Evolutionary conservation across 2,797 vertebrate genomes (phyloP).

Genomic region (Aphelocoma californica): DNA sequence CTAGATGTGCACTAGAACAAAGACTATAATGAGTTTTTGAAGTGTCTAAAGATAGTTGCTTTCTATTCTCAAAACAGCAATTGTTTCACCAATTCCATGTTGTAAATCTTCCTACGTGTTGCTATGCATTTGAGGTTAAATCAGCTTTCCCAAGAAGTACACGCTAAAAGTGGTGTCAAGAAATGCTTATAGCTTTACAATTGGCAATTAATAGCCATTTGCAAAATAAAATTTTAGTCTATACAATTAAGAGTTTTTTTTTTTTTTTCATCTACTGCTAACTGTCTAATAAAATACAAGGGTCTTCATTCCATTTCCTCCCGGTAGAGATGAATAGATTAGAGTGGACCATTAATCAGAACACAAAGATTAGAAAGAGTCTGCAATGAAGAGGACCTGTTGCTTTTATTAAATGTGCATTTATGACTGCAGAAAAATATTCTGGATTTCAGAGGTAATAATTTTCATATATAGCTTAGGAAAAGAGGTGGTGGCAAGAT

Average conservation of each 20-base stretch:
- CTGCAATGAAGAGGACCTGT: background rate
- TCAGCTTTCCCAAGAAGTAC: background rate
- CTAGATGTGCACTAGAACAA: background rate
- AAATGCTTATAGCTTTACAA: background rate
- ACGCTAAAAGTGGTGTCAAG: background rate
- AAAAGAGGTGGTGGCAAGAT: background rate
- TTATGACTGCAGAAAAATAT: background rate
- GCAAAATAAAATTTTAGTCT: background rate
- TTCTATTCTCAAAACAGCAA: background rate
- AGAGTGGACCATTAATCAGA: background rate
- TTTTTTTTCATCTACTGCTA: background rate
- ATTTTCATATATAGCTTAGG: background rate
- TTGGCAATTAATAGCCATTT: background rate
- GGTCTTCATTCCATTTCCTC: background rate
- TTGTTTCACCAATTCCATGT: background rate
- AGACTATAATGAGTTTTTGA: background rate
- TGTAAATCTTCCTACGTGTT: background rate
- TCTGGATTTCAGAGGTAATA: background rate
- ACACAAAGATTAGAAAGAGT: background rate
- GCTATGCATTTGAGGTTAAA: background rate
- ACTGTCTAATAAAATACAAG: background rate
- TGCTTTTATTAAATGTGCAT: background rate
- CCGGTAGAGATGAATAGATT: background rate
- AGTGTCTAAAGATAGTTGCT: background rate
- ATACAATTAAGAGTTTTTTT: background rate